Evolutionary conservation across 2,797 vertebrate genomes (phyloP).

Genomic region (Lepidocolaptes lacrymiger): DNA sequence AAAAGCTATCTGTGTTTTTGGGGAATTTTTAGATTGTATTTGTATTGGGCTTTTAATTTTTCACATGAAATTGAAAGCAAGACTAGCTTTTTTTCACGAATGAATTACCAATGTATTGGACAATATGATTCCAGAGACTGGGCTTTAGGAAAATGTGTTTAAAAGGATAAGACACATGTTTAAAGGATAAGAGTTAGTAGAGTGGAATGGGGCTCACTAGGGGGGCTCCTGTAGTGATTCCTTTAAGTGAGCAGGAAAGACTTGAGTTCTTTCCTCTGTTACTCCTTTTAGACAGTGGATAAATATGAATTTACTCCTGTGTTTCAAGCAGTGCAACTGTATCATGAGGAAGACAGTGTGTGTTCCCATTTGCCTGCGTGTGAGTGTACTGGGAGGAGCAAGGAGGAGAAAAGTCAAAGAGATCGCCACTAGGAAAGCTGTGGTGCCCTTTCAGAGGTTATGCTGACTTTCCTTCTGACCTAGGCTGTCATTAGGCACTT

Average conservation of each 20-base stretch:
- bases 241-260: neutral
- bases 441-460: neutral
- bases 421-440: neutral
- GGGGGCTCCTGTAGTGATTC: neutral
- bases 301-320: neutral
- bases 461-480: neutral
- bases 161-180: neutral
- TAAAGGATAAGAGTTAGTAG: neutral
- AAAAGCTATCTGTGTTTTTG: neutral
- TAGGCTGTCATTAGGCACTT: neutral
- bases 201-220: neutral
- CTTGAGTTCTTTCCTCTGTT: neutral
- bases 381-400: neutral
- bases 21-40: neutral
- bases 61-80: neutral
- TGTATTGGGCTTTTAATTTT: neutral
- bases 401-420: neutral
- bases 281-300: neutral
- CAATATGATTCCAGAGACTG: neutral
- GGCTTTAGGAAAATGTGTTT: neutral
- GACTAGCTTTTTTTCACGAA: neutral
- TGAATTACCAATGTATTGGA: neutral
- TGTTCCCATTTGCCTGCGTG: neutral
- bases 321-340: neutral
- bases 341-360: fast-evolving